A percentile compares a stretch with the other conserved stretches of the same genome.
Evolutionary conservation across 2,113 vertebrate genomes (phyloP).

Genomic region (Cephalopterus ornatus): DNA sequence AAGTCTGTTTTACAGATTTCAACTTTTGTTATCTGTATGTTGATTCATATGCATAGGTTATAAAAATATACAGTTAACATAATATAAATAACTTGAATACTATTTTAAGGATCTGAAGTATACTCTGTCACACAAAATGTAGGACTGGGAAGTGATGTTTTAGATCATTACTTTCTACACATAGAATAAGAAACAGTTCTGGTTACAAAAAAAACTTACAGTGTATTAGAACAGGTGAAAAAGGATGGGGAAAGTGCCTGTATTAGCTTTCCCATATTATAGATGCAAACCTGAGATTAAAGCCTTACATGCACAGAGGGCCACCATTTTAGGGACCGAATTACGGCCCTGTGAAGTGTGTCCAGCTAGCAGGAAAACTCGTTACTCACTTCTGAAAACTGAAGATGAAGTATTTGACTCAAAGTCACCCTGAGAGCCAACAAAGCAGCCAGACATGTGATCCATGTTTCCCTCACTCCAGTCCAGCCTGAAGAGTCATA

Average conservation of each 20-base stretch:
- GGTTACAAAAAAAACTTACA: background rate
- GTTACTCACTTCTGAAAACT: background rate
- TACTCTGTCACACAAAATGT: background rate
- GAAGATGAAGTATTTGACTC: background rate
- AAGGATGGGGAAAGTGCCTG: background rate
- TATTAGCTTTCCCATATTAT: background rate
- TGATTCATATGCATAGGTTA: background rate
- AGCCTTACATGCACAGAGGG: background rate
- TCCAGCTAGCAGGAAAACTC: background rate
- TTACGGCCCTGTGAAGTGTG: background rate
- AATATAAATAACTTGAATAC: background rate
- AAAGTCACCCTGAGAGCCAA: background rate
- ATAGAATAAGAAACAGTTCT: background rate
- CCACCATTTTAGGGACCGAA: background rate
- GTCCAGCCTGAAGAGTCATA: background rate
- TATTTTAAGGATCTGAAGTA: background rate
- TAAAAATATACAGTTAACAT: background rate
- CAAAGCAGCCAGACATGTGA: background rate
- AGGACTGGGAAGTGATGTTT: background rate
- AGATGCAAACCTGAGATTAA: background rate
- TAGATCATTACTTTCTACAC: background rate
- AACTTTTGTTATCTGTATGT: background rate
- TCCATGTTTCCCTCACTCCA: background rate
- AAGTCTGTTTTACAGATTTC: background rate
- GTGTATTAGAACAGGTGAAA: background rate